phyloP scores from a whole-genome alignment of 2,888 invertebrate species.

The Dolichopus griseipennis region DNA sequence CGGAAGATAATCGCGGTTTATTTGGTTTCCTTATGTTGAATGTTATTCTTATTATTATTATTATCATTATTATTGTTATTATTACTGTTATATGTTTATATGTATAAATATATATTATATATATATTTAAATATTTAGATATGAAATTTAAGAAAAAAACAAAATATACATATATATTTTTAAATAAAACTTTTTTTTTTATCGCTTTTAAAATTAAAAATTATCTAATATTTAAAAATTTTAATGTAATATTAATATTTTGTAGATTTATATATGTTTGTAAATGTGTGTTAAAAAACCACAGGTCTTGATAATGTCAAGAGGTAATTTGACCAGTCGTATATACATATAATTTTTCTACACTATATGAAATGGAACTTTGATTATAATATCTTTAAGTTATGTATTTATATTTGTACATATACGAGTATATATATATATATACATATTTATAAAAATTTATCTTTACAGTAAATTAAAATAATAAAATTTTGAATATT shows the following conservation, averaged over 20 bases:
- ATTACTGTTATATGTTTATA: not conserved
- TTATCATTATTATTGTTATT: not conserved
- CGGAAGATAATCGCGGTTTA: constrained; percentile 4
- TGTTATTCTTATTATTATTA: no score
- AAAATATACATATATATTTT: no score
- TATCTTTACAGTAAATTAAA: no score
- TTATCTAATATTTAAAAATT: not conserved
- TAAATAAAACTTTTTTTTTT: not conserved
- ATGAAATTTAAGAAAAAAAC: not conserved
- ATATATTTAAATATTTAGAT: not conserved
- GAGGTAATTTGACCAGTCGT: not conserved
- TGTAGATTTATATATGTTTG: not conserved
- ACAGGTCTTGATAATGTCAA: not conserved
- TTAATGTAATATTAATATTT: not conserved
- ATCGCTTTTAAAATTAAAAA: not conserved
- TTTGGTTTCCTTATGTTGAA: not conserved
- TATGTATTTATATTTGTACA: no score
- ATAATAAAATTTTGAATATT: no score
- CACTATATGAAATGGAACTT: no score
- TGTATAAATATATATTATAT: not conserved
- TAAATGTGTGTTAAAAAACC: not conserved
- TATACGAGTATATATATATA: no score
- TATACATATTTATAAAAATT: no score
- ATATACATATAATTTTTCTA: no score
- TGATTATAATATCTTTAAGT: no score